These are phyloP conservation scores for Glaucomys volans DNA, from an alignment of 2,113 vertebrate genomes.

Conservation along the genomic window DNA sequence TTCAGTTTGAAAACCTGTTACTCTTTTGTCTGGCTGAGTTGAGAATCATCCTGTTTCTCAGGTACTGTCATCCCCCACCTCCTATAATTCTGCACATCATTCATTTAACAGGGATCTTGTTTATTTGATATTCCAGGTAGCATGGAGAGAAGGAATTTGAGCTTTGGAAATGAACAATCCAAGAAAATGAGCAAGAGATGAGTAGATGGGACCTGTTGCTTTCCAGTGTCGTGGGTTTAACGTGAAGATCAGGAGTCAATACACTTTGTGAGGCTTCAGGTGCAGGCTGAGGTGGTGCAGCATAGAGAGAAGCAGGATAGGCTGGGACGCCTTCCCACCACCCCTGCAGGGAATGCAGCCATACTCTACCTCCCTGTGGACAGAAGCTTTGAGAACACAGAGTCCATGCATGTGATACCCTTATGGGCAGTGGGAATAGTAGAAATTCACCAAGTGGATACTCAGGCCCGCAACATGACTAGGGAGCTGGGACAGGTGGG, in stretches of 20 bases:
- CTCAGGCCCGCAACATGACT: not conserved
- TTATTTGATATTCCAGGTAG: not conserved
- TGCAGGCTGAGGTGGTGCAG: not conserved
- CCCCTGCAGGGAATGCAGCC: not conserved
- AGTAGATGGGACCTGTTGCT: not conserved
- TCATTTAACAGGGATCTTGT: not conserved
- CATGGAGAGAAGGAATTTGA: not conserved
- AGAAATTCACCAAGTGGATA: not conserved
- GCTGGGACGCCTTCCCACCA: not conserved
- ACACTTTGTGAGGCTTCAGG: not conserved
- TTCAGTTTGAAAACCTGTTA: not conserved
- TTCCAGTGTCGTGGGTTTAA: not conserved
- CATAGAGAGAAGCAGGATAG: not conserved
- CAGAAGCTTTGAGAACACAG: not conserved
- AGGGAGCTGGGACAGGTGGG: not conserved
- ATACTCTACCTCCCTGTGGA: not conserved
- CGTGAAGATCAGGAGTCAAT: not conserved
- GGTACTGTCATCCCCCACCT: not conserved
- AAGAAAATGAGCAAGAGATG: not conserved
- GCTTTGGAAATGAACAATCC: not conserved
- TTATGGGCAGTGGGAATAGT: not conserved
- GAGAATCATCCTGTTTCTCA: not conserved
- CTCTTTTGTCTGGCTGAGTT: not conserved
- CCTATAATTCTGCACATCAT: not conserved
- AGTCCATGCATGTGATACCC: fast-evolving